Percentiles rank a stretch among this genome's conserved stretches.
These are phyloP conservation scores for Lutraria rhynchaena DNA, from an alignment of 1,140 invertebrate genomes.

Conservation along the genomic window DNA sequence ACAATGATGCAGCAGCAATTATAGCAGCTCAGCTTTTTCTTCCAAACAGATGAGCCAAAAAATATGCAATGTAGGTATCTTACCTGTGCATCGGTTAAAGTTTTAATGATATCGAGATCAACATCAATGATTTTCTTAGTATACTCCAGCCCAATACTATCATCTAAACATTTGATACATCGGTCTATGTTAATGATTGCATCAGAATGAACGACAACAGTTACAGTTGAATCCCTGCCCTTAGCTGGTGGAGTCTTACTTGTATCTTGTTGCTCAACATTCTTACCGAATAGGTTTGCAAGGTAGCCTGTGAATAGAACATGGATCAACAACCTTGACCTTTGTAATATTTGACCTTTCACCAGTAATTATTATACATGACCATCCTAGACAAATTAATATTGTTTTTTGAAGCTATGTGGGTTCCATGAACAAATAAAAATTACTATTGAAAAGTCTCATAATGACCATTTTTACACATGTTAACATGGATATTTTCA, in stretches of 20 bases:
- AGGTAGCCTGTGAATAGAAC: neutral
- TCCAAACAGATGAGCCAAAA: no score
- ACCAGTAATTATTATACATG: no score
- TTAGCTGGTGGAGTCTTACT: neutral
- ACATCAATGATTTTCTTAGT: conserved; percentile 17
- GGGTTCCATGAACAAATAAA: no score
- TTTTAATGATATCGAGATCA: conserved; percentile 37
- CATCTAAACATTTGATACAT: conserved; percentile 44
- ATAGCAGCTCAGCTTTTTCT: no score
- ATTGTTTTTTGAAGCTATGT: no score
- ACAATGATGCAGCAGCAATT: no score
- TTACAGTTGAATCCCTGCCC: neutral
- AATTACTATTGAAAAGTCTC: no score
- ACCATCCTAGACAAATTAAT: no score
- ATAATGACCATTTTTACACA: no score
- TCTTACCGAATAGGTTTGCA: conserved; percentile 2
- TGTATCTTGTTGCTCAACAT: neutral
- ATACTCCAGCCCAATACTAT: conserved; percentile 47
- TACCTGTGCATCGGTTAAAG: conserved; percentile 35
- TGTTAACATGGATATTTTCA: no score
- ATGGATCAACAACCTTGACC: no score
- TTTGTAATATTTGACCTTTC: no score
- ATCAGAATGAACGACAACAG: conserved; percentile 41
- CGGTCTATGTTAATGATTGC: conserved; percentile 49
- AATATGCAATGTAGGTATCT: neutral